Base-by-base conservation (phyloP, 1,140 invertebrate species). In the Stenopsyche tienmushanensis region DNA sequence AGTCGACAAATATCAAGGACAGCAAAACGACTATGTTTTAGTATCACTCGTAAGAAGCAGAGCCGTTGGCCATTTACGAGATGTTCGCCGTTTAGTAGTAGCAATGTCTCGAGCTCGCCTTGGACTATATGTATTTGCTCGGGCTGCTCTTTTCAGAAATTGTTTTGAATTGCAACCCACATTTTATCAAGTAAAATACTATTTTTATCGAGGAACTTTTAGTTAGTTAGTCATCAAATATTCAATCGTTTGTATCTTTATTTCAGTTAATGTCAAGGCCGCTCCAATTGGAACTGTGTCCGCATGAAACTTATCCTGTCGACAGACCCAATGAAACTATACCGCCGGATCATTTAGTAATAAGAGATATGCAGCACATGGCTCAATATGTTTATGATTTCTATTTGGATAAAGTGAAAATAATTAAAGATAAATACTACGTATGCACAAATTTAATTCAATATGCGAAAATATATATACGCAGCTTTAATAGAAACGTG, bases 1-100 rank as follows among this genome's bases (percentile, higher is more conserved):
- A 5, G 98, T 99, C 9, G 98, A 99, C 77, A 98, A 99, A 73
- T 99, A 97, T 77, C 98, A 99, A 77, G 98, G 98, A 64, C 97
- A 99, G 74, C 98, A 99, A 78, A 99, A 99, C 79, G 97, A 99
- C 79, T 98, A 96, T 73, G 97, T 99, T 57, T 81, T 99, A 2
- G 81, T 99, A 1, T 99, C 97, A 0, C 79, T 99, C 13, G 98
- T 99, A 15, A 85, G 96, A 65, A 99, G 98, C 0, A 90, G 91
- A 75, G 92, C 94, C 13, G 96, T 99, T 26, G 98, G 98, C 58
- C 97, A 99, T 82, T 82, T 99, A 60, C 80, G 97, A 45, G 98
- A 99, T 83, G 93, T 98, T 0, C 84, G 98, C 3, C 90, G 98
- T 78, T 83, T 99, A 21, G 90, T 99, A 39, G 98, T 99, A 8